Evolutionary conservation across 2,888 invertebrate genomes (phyloP), one percentile per base, ranked within the genome.

Genomic region (Drosophila parthenogenetica): DNA sequence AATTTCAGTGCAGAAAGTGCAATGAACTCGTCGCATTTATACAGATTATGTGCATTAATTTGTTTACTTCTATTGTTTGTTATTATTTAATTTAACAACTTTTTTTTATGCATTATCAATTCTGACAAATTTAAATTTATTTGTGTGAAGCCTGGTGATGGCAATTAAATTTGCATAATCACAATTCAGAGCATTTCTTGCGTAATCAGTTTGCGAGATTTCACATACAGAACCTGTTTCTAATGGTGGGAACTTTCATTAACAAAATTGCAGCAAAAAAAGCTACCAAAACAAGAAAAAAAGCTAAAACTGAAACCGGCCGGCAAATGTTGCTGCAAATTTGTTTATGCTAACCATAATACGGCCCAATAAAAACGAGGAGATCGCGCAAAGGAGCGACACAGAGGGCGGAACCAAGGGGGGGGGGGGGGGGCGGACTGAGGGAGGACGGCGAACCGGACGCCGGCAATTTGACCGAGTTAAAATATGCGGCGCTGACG

Each of bases 231-330:
- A 85, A 84, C 87, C 85, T 81, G 84, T 85, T 85, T 87, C 84
- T 84, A 85, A 85, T 82, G 84, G 78, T 87, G 81, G 84, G 84
- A 87, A 87, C 77, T 87, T 80, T 85, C 78, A 82, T 84, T 86
- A 83, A 79, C 75, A 81, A 80, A 75, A 77, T 62, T 73, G 70
- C 81, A 74, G 35, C 13, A 35, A 35, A 35, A 66, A 57, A 53
- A 61, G 45, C 54, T 49, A 40, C 5, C 8, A 42, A 55, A 54
- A 59, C n/a, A n/a, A n/a, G n/a, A n/a, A n/a, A n/a, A n/a, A 37
- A 50, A 60, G 14, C 39, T 10, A 17, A 49, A 49, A 48, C 69
- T 48, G 65, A 85, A 85, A 86, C 81, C 83, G 81, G 81, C 86
- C 83, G 83, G 76, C 80, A 83, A 85, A 80, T 80, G 76, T 55